Conservation (phyloP, 2,113 vertebrate genomes). For the Etheostoma cragini region DNA sequence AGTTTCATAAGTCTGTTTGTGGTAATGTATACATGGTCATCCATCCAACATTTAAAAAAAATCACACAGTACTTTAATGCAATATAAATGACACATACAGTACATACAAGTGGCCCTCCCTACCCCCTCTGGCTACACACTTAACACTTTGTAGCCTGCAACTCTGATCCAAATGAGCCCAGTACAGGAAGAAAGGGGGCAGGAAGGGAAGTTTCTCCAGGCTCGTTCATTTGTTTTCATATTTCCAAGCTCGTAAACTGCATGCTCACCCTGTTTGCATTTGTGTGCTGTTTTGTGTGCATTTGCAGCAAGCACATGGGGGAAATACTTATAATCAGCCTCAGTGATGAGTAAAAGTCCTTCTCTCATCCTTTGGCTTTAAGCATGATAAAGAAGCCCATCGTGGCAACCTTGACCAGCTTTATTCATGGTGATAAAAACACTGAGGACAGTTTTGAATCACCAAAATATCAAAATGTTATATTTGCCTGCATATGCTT, state of each 20-base stretch:
- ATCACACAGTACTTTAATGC: background rate
- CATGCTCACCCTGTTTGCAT: constrained; percentile 46
- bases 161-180: constrained; percentile 26
- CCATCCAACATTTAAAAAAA: background rate
- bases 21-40: background rate
- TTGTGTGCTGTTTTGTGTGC: constrained; percentile 8
- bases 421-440: constrained; percentile 15
- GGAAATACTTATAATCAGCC: constrained; percentile 45
- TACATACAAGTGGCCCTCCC: background rate
- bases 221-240: constrained; percentile 57
- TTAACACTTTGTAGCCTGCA: constrained; percentile 24
- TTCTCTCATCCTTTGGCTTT: constrained; percentile 42
- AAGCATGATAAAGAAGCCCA: constrained; percentile 30
- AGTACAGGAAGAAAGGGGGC: constrained; percentile 43
- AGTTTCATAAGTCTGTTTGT: background rate
- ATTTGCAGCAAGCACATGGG: constrained; percentile 6
- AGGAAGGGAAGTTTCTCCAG: constrained; percentile 43
- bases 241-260: constrained; percentile 34
- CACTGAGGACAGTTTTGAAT: background rate
- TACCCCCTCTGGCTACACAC: constrained; percentile 16
- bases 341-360: constrained; percentile 45
- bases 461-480: background rate
- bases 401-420: constrained; percentile 24
- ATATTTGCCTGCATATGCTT: background rate
- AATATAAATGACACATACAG: background rate